phyloP scores from a whole-genome alignment of 1,140 invertebrate genomes.

The Nephotettix cincticeps region DNA sequence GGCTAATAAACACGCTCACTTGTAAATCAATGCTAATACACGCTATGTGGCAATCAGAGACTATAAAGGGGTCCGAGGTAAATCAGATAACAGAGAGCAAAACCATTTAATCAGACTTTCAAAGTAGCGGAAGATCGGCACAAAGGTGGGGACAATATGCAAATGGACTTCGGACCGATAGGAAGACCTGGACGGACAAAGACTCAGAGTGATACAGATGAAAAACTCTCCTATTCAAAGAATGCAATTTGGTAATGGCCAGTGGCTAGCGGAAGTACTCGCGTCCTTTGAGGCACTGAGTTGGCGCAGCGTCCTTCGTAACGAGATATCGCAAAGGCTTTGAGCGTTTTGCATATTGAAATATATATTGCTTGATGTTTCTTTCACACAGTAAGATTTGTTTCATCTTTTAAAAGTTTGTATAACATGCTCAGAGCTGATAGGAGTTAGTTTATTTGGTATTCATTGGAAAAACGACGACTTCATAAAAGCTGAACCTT shows the following conservation, averaged over 20 bases:
- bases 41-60: neutral
- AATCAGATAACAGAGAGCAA: conserved; percentile 13
- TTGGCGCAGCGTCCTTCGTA: conserved; percentile 8
- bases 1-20: neutral
- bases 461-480: too few species aligned
- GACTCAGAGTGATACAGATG: neutral
- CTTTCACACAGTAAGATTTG: neutral
- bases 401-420: too few species aligned
- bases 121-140: neutral
- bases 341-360: neutral
- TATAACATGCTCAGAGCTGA: too few species aligned
- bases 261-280: neutral
- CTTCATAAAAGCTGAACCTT: too few species aligned
- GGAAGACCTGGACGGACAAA: neutral
- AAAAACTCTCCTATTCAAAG: neutral
- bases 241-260: conserved; percentile 15
- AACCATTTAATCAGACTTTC: conserved; percentile 16
- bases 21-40: neutral
- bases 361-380: neutral
- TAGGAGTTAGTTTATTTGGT: too few species aligned
- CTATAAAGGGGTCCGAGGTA: neutral
- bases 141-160: conserved; percentile 13
- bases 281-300: neutral
- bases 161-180: neutral
- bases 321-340: conserved; percentile 14